Evolutionary conservation across 2,797 vertebrate species (phyloP).

Genomic region (Erpetoichthys calabaricus): DNA sequence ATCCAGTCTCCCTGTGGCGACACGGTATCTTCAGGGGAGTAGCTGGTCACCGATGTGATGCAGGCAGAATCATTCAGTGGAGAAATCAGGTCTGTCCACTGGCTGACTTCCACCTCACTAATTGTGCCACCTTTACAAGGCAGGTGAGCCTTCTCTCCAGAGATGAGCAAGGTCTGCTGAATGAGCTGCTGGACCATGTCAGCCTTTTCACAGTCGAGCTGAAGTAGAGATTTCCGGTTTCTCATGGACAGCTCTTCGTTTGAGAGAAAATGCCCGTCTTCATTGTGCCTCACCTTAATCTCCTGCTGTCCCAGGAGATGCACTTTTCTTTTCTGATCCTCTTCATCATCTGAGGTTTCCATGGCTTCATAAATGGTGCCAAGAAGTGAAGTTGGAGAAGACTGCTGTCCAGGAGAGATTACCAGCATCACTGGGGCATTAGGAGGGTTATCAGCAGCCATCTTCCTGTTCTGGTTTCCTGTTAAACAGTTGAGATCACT

Average conservation of each 20-base stretch:
- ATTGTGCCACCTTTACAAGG: constrained; percentile 49
- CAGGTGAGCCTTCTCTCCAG: constrained; percentile 40
- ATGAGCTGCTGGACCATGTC: constrained; percentile 75
- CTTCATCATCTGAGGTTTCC: constrained; percentile 58
- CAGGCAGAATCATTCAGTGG: constrained; percentile 63
- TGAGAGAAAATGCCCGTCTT: constrained; percentile 3
- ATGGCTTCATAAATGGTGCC: constrained; percentile 82
- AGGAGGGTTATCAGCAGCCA: neutral
- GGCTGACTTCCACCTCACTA: constrained; percentile 61
- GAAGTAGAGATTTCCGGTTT: constrained; percentile 1
- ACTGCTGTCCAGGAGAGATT: constrained; percentile 18
- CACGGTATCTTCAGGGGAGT: constrained; percentile 58
- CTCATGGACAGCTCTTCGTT: constrained; percentile 31
- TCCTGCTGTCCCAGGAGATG: constrained; percentile 6
- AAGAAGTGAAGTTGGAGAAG: constrained; percentile 57
- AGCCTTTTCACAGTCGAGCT: constrained; percentile 32
- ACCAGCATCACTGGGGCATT: constrained; percentile 11
- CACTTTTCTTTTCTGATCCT: constrained; percentile 19
- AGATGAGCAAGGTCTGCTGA: constrained; percentile 64
- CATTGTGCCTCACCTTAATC: constrained; percentile 8
- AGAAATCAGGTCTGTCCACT: constrained; percentile 66
- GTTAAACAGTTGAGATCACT: constrained; percentile 56
- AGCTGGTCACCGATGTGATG: constrained; percentile 75
- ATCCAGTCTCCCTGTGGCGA: constrained; percentile 71
- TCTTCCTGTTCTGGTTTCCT: constrained; percentile 32